Conservation (phyloP, 1,140 invertebrate species). For the Lordiphosa clarofinis region DNA sequence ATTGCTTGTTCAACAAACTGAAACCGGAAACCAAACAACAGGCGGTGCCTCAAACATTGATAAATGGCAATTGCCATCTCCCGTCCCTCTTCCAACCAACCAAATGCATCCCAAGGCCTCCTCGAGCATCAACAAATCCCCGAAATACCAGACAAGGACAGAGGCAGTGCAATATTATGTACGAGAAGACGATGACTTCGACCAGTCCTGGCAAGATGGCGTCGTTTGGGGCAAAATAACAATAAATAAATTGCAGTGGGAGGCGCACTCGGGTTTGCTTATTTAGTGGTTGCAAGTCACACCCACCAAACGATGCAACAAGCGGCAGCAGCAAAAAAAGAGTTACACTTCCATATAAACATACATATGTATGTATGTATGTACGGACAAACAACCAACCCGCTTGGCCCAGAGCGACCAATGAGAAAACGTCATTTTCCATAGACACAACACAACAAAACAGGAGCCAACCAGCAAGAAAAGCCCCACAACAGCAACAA, state of each 20-base stretch:
- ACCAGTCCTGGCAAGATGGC: constrained; percentile 49
- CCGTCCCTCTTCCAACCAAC: background rate
- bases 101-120: constrained; percentile 2
- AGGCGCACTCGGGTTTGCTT: constrained; percentile 43
- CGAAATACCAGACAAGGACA: background rate
- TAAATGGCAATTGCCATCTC: constrained; percentile 8
- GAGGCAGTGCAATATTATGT: constrained; percentile 33
- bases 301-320: constrained; percentile 43
- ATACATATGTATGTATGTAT: background rate
- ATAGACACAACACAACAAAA: constrained; percentile 77
- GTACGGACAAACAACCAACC: constrained; percentile 66
- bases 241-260: constrained; percentile 54
- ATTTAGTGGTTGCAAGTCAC: constrained; percentile 75
- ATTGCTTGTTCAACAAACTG: constrained; percentile 5
- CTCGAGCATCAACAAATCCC: constrained; percentile 1
- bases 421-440: constrained; percentile 69
- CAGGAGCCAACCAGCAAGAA: constrained; percentile 74
- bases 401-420: constrained; percentile 56
- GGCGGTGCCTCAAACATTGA: constrained; percentile 12
- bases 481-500: constrained; percentile 58
- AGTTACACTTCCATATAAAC: constrained; percentile 34
- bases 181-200: constrained; percentile 26
- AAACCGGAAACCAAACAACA: constrained; percentile 15
- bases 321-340: constrained; percentile 19
- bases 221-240: constrained; percentile 30